A percentile compares a stretch with the other conserved stretches of the same genome.
Conservation (phyloP, 2,113 vertebrate species). For the Scytalopus superciliaris region DNA sequence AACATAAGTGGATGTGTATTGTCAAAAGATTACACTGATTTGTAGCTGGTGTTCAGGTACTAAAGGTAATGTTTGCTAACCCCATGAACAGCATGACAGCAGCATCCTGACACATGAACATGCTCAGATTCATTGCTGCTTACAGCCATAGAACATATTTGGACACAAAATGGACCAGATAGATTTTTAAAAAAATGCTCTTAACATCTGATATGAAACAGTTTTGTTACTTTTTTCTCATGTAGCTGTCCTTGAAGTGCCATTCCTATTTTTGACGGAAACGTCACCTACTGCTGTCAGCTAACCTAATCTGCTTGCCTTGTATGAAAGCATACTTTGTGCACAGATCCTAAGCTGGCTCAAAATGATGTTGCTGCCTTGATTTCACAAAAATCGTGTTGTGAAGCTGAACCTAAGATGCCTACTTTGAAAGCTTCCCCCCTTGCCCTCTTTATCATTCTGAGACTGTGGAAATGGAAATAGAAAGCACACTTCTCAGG, state of each 20-base stretch:
- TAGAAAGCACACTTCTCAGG: neutral
- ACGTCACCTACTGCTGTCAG: neutral
- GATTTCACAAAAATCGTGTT: neutral
- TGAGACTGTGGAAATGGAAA: neutral
- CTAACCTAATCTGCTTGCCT: neutral
- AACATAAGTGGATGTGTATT: neutral
- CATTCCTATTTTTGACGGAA: neutral
- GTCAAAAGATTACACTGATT: neutral
- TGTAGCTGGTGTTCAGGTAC: neutral
- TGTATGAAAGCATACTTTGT: neutral
- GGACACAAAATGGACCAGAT: neutral
- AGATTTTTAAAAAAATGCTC: neutral
- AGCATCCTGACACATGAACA: neutral
- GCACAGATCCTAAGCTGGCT: neutral
- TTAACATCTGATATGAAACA: neutral
- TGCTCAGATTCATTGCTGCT: neutral
- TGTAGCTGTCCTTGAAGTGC: neutral
- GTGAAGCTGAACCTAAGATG: neutral
- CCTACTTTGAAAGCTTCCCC: constrained; percentile 17
- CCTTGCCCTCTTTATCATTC: neutral
- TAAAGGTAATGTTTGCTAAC: neutral
- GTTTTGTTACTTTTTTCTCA: neutral
- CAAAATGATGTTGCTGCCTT: constrained; percentile 5
- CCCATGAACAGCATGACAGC: neutral
- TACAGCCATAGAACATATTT: neutral